Evolutionary conservation across 2,888 invertebrate genomes (phyloP).

Genomic region (Thecophora atra): DNA sequence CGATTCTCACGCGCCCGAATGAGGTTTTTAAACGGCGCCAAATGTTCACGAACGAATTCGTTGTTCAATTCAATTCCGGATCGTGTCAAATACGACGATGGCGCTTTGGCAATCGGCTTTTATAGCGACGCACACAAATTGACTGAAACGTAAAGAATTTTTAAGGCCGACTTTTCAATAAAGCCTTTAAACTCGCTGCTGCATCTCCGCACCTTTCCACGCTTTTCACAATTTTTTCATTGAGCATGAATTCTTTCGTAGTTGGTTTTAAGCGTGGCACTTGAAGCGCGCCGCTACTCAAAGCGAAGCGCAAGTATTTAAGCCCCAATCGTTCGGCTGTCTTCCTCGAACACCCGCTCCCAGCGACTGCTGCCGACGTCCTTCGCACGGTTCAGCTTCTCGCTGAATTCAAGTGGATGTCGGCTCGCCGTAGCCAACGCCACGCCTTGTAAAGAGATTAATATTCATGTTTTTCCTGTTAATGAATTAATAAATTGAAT

Average conservation of each 20-base stretch:
- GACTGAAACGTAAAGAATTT: background rate
- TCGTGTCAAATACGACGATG: too few species aligned
- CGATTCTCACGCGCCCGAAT: too few species aligned
- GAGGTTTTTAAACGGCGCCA: too few species aligned
- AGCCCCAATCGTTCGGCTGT: background rate
- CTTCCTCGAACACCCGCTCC: background rate
- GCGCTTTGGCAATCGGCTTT: too few species aligned
- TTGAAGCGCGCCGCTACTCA: background rate
- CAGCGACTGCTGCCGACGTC: background rate
- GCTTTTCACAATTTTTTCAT: constrained; percentile 29
- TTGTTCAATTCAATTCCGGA: too few species aligned
- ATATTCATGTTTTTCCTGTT: constrained; percentile 38
- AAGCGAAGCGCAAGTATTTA: constrained; percentile 7
- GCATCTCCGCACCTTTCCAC: background rate
- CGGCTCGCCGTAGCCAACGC: background rate
- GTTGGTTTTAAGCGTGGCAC: background rate
- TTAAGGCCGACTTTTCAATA: background rate
- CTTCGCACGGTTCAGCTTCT: too few species aligned
- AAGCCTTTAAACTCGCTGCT: background rate
- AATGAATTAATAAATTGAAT: constrained; percentile 44
- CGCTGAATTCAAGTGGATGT: too few species aligned
- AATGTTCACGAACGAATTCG: too few species aligned
- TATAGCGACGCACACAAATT: too few species aligned
- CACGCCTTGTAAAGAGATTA: constrained; percentile 33
- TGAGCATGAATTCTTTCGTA: constrained; percentile 17